Evolutionary conservation across 2,797 vertebrate genomes (phyloP).

Genomic region (Caiman crocodilus): DNA sequence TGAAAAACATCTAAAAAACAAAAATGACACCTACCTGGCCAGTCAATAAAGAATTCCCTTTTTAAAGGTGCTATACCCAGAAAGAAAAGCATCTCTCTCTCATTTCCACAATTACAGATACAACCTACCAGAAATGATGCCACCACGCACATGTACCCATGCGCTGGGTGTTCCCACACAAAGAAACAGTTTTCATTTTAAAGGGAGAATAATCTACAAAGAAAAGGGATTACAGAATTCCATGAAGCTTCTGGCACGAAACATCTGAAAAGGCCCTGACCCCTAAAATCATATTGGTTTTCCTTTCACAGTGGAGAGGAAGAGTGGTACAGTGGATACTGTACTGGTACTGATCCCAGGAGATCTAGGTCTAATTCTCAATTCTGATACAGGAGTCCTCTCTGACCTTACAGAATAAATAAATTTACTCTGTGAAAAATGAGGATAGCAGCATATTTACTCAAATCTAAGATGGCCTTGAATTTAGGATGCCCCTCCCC

Average conservation of each 20-base stretch:
- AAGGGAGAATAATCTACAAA: background rate
- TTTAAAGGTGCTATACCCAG: conserved; percentile 47
- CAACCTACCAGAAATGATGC: background rate
- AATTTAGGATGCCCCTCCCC: too few relatives aligned
- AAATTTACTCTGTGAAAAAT: background rate
- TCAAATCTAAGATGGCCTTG: too few relatives aligned
- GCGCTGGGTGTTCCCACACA: conserved; percentile 15
- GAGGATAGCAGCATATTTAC: too few relatives aligned
- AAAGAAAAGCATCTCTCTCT: conserved; percentile 47
- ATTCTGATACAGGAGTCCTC: background rate
- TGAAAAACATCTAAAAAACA: conserved; percentile 14
- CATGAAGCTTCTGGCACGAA: background rate
- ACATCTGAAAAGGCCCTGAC: background rate
- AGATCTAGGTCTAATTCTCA: background rate
- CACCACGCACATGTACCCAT: conserved; percentile 40
- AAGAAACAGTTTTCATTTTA: background rate
- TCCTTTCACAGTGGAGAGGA: background rate
- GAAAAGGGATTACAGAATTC: background rate
- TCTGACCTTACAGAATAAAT: background rate
- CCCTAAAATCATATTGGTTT: background rate
- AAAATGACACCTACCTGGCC: background rate
- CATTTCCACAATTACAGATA: background rate
- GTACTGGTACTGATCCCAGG: background rate
- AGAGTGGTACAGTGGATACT: background rate
- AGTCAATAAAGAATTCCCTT: conserved; percentile 28